phyloP scores from a whole-genome alignment of 2,113 vertebrate species.

The Isurus oxyrinchus region DNA sequence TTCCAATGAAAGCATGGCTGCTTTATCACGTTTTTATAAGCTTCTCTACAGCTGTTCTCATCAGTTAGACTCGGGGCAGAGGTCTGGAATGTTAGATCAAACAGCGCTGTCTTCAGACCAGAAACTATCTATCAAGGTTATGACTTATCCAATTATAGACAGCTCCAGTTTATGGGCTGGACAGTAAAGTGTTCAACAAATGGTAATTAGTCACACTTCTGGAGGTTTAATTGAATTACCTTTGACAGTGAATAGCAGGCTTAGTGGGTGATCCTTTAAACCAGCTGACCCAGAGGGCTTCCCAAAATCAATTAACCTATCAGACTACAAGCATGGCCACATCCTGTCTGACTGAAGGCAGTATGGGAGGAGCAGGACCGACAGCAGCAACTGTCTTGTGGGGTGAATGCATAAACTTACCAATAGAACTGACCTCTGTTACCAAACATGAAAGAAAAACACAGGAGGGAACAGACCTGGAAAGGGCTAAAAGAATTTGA shows the following conservation, averaged over 20 bases:
- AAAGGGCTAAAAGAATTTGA: constrained; percentile 58
- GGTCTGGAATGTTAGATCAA: constrained; percentile 35
- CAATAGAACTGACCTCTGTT: constrained; percentile 61
- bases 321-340: constrained; percentile 55
- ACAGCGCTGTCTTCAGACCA: constrained; percentile 35
- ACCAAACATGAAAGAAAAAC: constrained; percentile 69
- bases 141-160: neutral
- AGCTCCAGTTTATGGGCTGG: constrained; percentile 41
- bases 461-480: constrained; percentile 49
- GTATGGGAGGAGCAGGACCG: constrained; percentile 52
- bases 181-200: constrained; percentile 71
- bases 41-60: constrained; percentile 33
- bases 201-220: constrained; percentile 74
- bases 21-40: constrained; percentile 33
- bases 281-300: constrained; percentile 53
- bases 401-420: constrained; percentile 43
- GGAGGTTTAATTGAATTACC: constrained; percentile 88
- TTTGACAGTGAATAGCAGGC: constrained; percentile 75
- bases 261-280: constrained; percentile 61
- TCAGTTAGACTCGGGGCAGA: constrained; percentile 37
- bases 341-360: constrained; percentile 58
- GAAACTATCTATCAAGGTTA: constrained; percentile 39
- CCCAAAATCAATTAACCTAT: constrained; percentile 81
- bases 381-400: constrained; percentile 78
- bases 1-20: neutral